These are phyloP conservation scores for Drosophila serrata DNA, from an alignment of 1,140 invertebrate species.

Conservation along the genomic window DNA sequence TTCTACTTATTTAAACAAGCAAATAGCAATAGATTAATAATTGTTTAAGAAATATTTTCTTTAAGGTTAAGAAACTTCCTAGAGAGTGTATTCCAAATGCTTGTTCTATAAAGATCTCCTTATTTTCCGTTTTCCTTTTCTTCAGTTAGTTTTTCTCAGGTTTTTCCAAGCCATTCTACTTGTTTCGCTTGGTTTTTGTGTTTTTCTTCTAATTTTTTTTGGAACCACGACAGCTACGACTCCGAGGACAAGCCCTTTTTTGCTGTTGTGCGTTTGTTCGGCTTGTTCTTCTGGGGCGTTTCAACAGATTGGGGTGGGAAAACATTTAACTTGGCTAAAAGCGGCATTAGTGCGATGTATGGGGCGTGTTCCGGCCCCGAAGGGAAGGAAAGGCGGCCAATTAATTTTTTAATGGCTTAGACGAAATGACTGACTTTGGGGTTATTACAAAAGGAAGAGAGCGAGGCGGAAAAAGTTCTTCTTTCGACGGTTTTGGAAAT, in stretches of 20 bases:
- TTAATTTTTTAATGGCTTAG: conserved; percentile 84
- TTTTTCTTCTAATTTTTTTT: conserved; percentile 39
- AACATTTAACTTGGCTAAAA: conserved; percentile 72
- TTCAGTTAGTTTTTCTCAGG: conserved; percentile 23
- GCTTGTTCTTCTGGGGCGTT: conserved; percentile 40
- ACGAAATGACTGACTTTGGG: conserved; percentile 75
- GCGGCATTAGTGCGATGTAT: conserved; percentile 75
- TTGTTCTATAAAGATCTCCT: background rate
- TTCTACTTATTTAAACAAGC: background rate
- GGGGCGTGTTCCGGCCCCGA: conserved; percentile 60
- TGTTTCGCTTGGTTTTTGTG: conserved; percentile 27
- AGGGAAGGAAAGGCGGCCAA: conserved; percentile 71
- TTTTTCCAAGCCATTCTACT: conserved; percentile 33
- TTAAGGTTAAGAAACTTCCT: rapidly evolving
- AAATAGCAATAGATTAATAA: too few species aligned
- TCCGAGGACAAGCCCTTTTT: conserved; percentile 70
- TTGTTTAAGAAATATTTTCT: background rate
- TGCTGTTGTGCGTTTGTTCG: conserved; percentile 29
- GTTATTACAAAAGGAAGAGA: conserved; percentile 59
- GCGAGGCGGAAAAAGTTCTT: conserved; percentile 43
- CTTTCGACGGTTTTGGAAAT: conserved; percentile 57
- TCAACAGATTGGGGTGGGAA: conserved; percentile 45
- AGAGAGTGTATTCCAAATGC: conserved; percentile 1
- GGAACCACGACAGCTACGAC: conserved; percentile 44
- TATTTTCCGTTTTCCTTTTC: conserved; percentile 2